Percentiles rank a stretch among this genome's conserved stretches.
Conservation (phyloP, 2,797 vertebrate species). For the Myotis vivesi region DNA sequence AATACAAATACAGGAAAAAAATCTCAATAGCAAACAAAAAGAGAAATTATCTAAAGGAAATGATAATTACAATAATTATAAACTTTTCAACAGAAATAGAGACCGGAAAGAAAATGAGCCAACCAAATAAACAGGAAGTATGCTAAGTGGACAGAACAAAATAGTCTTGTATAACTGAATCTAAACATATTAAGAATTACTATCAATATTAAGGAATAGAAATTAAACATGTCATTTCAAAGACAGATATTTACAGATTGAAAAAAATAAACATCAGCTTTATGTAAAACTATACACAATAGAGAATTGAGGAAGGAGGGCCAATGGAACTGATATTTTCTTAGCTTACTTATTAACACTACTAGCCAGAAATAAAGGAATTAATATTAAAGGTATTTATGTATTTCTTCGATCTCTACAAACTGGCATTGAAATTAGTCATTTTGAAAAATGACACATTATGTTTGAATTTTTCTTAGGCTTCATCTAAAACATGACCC, state of each 20-base stretch:
- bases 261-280: neutral
- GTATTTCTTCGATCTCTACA: neutral
- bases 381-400: neutral
- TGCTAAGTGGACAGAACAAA: neutral
- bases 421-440: neutral
- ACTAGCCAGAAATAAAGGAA: neutral
- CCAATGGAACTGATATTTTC: neutral
- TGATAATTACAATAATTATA: neutral
- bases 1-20: neutral
- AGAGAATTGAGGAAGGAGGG: neutral
- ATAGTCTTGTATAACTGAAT: neutral
- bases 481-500: neutral
- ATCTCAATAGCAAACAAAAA: neutral
- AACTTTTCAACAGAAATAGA: neutral
- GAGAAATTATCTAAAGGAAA: neutral
- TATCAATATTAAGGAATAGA: neutral
- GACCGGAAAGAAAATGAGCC: neutral
- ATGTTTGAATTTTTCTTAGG: neutral
- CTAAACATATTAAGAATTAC: neutral
- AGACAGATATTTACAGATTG: neutral
- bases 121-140: neutral
- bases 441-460: neutral
- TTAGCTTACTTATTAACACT: neutral
- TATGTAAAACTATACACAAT: neutral
- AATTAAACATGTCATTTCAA: neutral